phyloP scores from a whole-genome alignment of 2,113 vertebrate species.

The Lepus europaeus region DNA sequence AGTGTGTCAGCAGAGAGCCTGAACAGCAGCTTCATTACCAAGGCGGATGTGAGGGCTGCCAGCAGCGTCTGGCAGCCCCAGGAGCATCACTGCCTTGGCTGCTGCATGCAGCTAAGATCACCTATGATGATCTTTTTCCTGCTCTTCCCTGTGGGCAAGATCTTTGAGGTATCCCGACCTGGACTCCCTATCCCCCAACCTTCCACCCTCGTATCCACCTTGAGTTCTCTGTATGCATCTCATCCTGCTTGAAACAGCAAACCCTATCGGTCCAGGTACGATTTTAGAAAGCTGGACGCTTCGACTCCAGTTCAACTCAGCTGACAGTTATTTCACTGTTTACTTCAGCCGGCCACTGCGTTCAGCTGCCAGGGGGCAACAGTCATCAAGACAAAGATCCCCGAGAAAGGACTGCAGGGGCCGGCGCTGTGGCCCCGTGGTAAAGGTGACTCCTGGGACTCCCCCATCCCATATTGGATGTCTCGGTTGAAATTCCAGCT shows the following conservation, averaged over 20 bases:
- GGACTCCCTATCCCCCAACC: not conserved
- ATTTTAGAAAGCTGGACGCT: not conserved
- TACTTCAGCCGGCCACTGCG: not conserved
- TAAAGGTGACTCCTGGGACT: too few relatives aligned
- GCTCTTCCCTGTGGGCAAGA: not conserved
- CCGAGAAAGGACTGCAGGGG: not conserved
- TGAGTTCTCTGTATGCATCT: not conserved
- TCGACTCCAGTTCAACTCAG: not conserved
- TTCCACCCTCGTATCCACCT: not conserved
- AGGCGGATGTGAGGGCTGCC: not conserved
- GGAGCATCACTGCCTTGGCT: not conserved
- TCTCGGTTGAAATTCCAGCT: too few relatives aligned
- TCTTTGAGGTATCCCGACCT: not conserved
- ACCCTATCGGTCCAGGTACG: not conserved
- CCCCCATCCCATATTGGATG: not conserved
- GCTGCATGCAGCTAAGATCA: not conserved
- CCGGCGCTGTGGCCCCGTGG: too few relatives aligned
- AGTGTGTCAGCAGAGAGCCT: not conserved
- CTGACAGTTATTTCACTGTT: not conserved
- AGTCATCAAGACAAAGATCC: not conserved
- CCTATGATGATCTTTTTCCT: too few relatives aligned
- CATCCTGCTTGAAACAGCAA: not conserved
- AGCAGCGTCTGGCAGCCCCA: not conserved
- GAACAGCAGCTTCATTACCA: accelerated
- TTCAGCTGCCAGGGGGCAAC: not conserved